Percentiles rank a stretch among this genome's conserved stretches.
Conservation (phyloP, 2,888 invertebrate genomes). For the Drosophila paranaensis region DNA sequence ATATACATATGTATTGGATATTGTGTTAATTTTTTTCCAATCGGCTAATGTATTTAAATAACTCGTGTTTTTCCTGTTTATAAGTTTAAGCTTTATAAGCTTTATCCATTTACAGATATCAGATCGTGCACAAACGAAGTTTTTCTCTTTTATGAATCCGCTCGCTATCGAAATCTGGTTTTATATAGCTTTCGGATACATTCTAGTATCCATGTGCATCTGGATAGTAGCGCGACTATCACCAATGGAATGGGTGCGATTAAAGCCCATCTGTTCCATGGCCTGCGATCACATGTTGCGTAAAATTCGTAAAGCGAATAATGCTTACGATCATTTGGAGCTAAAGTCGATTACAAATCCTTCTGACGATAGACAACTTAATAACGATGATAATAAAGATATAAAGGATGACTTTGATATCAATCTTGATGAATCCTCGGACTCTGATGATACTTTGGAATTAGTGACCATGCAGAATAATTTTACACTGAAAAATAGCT, state of each 20-base stretch:
- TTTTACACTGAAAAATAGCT: conserved; percentile 94
- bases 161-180: conserved; percentile 94
- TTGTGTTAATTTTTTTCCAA: not conserved
- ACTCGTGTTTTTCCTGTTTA: not conserved
- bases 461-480: conserved; percentile 88
- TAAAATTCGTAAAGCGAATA: conserved; percentile 54
- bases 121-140: conserved; percentile 88
- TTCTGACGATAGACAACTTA: not conserved
- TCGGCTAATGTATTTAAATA: not conserved
- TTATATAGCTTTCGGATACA: conserved; percentile 91
- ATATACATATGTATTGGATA: not conserved
- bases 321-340: conserved; percentile 48
- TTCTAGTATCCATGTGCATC: conserved; percentile 91
- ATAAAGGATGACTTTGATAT: conserved; percentile 13
- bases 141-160: conserved; percentile 94
- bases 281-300: conserved; percentile 83
- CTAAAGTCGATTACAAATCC: conserved; percentile 16
- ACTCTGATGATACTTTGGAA: conserved; percentile 64
- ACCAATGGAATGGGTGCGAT: conserved; percentile 92
- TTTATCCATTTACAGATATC: conserved; percentile 82
- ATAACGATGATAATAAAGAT: conserved; percentile 8
- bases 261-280: conserved; percentile 86
- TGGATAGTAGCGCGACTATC: conserved; percentile 94
- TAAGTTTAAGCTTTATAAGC: no score
- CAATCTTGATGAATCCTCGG: conserved; percentile 23